phyloP scores from a whole-genome alignment of 2,888 invertebrate species.

The Ochlodes sylvanus region DNA sequence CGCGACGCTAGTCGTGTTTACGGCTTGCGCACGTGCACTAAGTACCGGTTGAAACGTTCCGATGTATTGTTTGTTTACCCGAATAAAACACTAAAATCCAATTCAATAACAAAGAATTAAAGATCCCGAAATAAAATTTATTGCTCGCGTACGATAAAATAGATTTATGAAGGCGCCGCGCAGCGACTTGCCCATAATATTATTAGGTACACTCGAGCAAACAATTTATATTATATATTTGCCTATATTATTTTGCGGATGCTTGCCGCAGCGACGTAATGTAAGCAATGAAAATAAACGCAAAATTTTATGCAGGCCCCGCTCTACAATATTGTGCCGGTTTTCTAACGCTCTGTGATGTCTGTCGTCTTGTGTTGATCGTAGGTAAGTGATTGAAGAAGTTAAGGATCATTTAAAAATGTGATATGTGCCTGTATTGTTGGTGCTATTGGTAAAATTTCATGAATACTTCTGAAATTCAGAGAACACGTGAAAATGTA shows the following conservation, averaged over 20 bases:
- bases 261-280: conserved; percentile 39
- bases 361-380: no score
- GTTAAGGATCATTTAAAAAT: no score
- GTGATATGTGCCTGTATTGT: no score
- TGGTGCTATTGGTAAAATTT: no score
- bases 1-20: conserved; percentile 68
- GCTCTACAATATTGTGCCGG: conserved; percentile 13
- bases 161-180: conserved; percentile 80
- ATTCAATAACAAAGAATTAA: conserved; percentile 86
- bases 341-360: conserved; percentile 5
- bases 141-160: conserved; percentile 84
- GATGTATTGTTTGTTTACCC: conserved; percentile 84
- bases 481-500: no score
- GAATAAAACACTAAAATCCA: conserved; percentile 85
- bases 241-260: conserved; percentile 37
- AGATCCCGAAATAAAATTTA: conserved; percentile 85
- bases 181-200: conserved; percentile 67
- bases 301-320: conserved; percentile 38
- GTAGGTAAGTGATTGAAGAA: no score
- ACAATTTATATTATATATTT: conserved; percentile 55
- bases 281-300: conserved; percentile 45
- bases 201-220: conserved; percentile 71
- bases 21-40: conserved; percentile 76
- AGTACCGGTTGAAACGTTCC: conserved; percentile 76
- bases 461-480: no score